phyloP scores from a whole-genome alignment of 2,888 invertebrate species.

The Microplitis manilae region DNA sequence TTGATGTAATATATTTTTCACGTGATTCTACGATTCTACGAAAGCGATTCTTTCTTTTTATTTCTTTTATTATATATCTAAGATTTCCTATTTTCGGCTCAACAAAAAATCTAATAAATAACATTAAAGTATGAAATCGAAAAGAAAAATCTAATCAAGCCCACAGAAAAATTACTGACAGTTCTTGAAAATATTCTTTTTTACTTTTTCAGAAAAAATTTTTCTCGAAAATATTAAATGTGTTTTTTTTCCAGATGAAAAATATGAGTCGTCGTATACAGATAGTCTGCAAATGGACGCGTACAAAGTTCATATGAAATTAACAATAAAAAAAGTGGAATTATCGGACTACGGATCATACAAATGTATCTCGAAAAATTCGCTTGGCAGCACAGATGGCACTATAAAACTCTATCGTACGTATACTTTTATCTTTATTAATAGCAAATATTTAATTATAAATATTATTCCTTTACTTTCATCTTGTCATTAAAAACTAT shows the following conservation, averaged over 20 bases:
- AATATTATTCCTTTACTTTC: no score
- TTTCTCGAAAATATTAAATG: not conserved
- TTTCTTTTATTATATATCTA: not conserved
- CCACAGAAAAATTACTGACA: not conserved
- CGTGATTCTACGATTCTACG: not conserved
- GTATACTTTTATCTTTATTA: constrained; percentile 63
- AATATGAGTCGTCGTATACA: constrained; percentile 76
- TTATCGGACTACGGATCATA: constrained; percentile 79
- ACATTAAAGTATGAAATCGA: not conserved
- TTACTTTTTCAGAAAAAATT: not conserved
- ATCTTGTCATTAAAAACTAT: no score
- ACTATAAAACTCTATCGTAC: constrained; percentile 82
- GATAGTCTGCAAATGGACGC: constrained; percentile 74
- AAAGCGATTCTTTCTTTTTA: not conserved
- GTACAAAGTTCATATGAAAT: constrained; percentile 82
- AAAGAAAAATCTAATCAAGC: not conserved
- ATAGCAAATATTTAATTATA: not conserved
- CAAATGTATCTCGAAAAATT: constrained; percentile 83
- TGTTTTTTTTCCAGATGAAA: constrained; percentile 60
- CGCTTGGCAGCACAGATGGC: constrained; percentile 82
- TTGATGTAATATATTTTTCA: constrained; percentile 3
- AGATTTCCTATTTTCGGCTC: not conserved
- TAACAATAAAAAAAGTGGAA: constrained; percentile 78
- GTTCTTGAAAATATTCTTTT: not conserved
- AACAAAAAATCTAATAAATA: constrained; percentile 10